These are phyloP conservation scores for Halichoerus grypus DNA, from an alignment of 2,113 vertebrate species.

Conservation along the genomic window DNA sequence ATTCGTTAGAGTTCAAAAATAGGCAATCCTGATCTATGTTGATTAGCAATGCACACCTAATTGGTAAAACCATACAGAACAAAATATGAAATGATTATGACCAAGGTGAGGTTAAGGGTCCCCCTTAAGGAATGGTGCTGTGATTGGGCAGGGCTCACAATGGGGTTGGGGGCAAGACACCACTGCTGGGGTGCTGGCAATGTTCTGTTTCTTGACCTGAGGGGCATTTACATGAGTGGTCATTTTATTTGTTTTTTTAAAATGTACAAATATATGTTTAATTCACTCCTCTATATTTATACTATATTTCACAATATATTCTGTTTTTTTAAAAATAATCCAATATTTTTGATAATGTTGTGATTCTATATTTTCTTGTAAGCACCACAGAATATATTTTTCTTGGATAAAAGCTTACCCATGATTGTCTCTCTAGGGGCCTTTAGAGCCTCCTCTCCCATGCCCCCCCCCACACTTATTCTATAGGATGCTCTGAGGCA, in stretches of 20 bases:
- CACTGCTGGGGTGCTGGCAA: fast-evolving
- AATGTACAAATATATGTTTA: not conserved
- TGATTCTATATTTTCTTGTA: not conserved
- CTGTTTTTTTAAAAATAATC: not conserved
- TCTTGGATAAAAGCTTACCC: not conserved
- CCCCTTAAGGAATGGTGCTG: fast-evolving
- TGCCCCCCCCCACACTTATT: not conserved
- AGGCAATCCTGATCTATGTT: not conserved
- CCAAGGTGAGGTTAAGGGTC: fast-evolving
- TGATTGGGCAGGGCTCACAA: too few relatives aligned
- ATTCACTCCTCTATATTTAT: not conserved
- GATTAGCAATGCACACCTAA: not conserved
- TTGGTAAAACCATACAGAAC: not conserved
- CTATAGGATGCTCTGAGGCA: not conserved
- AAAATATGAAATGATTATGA: not conserved
- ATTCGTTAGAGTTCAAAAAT: not conserved
- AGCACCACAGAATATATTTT: not conserved
- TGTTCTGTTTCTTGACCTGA: not conserved
- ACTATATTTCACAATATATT: not conserved
- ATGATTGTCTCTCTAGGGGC: not conserved
- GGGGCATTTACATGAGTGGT: too few relatives aligned
- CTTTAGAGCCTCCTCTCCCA: fast-evolving
- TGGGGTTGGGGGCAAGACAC: not conserved
- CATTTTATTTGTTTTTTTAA: not conserved
- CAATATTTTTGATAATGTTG: not conserved